Evolutionary conservation across 2,888 invertebrate species (phyloP).

Genomic region (Tetropium fuscum): DNA sequence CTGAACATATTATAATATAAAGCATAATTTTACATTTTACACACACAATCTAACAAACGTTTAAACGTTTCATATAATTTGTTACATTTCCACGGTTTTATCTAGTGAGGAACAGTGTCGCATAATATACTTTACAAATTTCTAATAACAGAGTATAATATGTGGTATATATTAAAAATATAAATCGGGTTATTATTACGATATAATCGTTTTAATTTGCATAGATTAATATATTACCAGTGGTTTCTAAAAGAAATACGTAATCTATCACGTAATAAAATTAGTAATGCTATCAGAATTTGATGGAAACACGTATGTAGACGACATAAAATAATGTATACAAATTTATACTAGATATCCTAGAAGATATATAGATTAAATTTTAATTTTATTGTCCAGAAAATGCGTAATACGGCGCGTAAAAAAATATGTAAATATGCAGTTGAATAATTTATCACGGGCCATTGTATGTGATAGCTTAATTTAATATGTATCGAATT

Average conservation of each 20-base stretch:
- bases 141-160: too few species aligned
- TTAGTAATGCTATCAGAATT: slow-evolving; percentile 7
- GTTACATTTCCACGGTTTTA: slow-evolving; percentile 26
- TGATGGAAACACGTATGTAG: slow-evolving; percentile 12
- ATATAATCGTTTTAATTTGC: neutral
- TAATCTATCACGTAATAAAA: slow-evolving; percentile 10
- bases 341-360: slow-evolving; percentile 25
- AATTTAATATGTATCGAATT: slow-evolving; percentile 30
- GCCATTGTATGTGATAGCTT: slow-evolving; percentile 11
- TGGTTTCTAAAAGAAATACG: slow-evolving; percentile 3
- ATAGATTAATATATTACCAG: neutral
- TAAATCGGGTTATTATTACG: neutral
- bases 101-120: slow-evolving; percentile 27
- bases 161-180: neutral
- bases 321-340: slow-evolving; percentile 15
- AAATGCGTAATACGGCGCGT: slow-evolving; percentile 13
- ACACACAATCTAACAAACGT: slow-evolving; percentile 25
- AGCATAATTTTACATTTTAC: slow-evolving; percentile 31
- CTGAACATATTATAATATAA: slow-evolving; percentile 34
- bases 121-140: too few species aligned
- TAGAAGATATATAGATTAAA: slow-evolving; percentile 23
- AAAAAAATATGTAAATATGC: slow-evolving; percentile 30
- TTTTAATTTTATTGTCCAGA: slow-evolving; percentile 28
- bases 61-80: slow-evolving; percentile 28
- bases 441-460: slow-evolving; percentile 26